Percentiles rank a stretch among this genome's conserved stretches.
These are phyloP conservation scores for Trichechus manatus DNA, from an alignment of 2,113 vertebrate genomes.

Conservation along the genomic window DNA sequence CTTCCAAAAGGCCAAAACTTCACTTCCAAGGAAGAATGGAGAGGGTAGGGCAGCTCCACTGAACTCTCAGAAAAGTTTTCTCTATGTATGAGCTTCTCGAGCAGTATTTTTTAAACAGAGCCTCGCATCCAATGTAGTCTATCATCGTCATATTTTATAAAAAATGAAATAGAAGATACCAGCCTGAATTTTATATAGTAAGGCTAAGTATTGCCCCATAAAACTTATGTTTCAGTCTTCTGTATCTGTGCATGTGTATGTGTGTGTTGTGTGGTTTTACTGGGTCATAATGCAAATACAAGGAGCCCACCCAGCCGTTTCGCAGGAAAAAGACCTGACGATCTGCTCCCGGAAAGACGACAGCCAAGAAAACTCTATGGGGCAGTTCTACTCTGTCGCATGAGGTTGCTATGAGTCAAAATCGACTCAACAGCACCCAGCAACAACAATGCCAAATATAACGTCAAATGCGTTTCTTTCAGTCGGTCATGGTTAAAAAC, in stretches of 20 bases:
- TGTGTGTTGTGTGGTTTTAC: neutral
- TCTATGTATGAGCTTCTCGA: neutral
- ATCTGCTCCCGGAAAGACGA: no score
- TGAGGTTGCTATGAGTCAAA: no score
- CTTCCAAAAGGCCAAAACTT: neutral
- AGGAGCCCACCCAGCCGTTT: no score
- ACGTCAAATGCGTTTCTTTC: neutral
- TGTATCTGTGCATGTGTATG: neutral
- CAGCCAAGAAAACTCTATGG: no score
- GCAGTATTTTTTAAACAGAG: neutral
- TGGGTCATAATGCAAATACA: neutral
- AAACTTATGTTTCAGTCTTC: neutral
- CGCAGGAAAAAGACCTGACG: no score
- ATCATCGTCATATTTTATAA: neutral
- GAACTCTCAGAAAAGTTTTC: neutral
- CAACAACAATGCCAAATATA: neutral
- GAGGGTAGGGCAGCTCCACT: neutral
- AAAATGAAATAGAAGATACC: constrained; percentile 15
- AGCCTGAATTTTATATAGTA: neutral
- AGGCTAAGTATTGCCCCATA: neutral
- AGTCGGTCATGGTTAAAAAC: neutral
- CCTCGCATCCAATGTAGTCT: neutral
- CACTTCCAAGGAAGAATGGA: neutral
- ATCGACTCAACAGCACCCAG: no score
- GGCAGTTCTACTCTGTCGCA: no score